phyloP scores from a whole-genome alignment of 2,113 vertebrate genomes.

The Odobenus rosmarus region DNA sequence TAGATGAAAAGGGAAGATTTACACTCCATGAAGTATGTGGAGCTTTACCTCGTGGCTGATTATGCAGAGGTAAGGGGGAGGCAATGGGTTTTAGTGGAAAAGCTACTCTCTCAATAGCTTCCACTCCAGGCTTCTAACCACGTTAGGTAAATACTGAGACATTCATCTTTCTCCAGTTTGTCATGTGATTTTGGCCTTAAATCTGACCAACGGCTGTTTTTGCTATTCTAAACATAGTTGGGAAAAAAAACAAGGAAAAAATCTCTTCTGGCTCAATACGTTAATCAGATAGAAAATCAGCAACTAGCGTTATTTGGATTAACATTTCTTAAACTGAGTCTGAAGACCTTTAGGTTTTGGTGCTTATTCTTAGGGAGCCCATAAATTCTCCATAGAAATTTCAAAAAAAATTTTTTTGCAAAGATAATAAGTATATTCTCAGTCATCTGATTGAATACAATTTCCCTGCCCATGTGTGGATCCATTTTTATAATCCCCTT shows the following conservation, averaged over 20 bases:
- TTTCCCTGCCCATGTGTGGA: neutral
- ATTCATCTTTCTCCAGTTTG: neutral
- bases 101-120: neutral
- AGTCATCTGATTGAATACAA: neutral
- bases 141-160: neutral
- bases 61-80: slow-evolving; percentile 92
- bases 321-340: neutral
- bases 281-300: neutral
- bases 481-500: neutral
- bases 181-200: neutral
- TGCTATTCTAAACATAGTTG: slow-evolving; percentile 15
- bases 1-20: slow-evolving; percentile 92
- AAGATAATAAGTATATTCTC: neutral
- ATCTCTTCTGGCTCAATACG: neutral
- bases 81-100: neutral
- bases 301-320: neutral
- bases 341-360: neutral
- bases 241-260: neutral
- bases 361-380: neutral
- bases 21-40: slow-evolving; percentile 93
- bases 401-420: neutral
- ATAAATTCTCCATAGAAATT: neutral
- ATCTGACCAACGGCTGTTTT: neutral
- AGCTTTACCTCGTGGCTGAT: slow-evolving; percentile 96
- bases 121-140: fast-evolving